Base-by-base conservation (phyloP, 1,140 invertebrate species). In the Drosophila lowei region DNA sequence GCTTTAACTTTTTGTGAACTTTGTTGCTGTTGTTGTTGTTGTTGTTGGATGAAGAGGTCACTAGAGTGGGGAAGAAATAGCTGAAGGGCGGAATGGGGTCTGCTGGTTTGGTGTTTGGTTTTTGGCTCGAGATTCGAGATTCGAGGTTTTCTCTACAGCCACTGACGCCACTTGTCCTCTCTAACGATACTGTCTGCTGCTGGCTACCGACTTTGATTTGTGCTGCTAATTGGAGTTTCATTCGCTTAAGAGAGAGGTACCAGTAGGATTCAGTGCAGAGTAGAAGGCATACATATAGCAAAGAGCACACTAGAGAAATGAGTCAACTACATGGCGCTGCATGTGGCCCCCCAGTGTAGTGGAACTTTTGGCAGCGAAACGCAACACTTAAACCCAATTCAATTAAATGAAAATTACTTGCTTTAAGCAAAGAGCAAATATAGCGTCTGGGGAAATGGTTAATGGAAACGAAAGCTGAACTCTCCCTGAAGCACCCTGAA, bases 141-240 rank as follows among this genome's bases (percentile, higher is more conserved):
- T 55, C 50, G 30, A 55, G 52, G 61, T 46, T 30, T 30, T 9
- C 30, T 30, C 30, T 67, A 16, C 23, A 46, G 67, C 50, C 44
- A 56, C 23, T 50, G 67, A 59, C 28, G 59, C 58, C 55, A 57
- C 50, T 63, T 48, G 49, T 63, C 52, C 70, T 49, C 50, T 30
- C 65, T 25, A 28, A 30, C 68, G 49, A 41, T 53, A 67, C 62
- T 68, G 63, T 48, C n/a, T 52, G 23, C 28, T 21, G 30, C 34
- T 38, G 34, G 11, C 11, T 9, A 9, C 50, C 57, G 72, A 80
- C 80, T 85, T 66, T 85, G 77, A 84, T 80, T 85, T 84, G 76
- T 59, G 60, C 72, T 79, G 67, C 81, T 84, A 84, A 84, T 84
- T 84, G 77, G 63, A 77, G 66, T 77, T 84, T 75, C 58, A 85